Evolutionary conservation across 2,113 vertebrate genomes (phyloP).

Genomic region (Dinomys branickii): DNA sequence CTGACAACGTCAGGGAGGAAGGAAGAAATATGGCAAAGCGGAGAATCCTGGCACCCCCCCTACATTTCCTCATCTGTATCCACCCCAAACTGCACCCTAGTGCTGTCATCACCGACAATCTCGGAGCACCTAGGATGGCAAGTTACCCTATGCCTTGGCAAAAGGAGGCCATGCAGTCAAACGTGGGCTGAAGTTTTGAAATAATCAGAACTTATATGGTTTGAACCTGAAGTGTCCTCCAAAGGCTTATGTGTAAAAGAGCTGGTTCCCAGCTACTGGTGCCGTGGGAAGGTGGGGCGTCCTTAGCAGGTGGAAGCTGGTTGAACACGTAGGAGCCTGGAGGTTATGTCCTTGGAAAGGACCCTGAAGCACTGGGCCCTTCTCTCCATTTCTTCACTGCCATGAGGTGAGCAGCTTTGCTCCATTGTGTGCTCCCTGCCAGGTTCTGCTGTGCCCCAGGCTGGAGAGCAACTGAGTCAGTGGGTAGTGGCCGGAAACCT

Average conservation of each 20-base stretch:
- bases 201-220: background rate
- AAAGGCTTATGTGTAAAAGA: background rate
- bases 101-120: background rate
- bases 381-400: background rate
- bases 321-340: background rate
- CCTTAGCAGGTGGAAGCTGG: background rate
- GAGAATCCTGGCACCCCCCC: fast-evolving
- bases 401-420: background rate
- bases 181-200: background rate
- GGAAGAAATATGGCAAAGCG: background rate
- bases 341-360: background rate
- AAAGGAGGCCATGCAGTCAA: background rate
- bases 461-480: background rate
- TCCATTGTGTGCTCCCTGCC: background rate
- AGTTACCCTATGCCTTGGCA: background rate
- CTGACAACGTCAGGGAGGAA: background rate
- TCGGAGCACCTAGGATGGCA: background rate
- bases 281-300: background rate
- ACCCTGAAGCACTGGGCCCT: background rate
- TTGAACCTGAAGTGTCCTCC: background rate
- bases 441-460: background rate
- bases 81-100: fast-evolving
- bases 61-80: fast-evolving
- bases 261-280: background rate
- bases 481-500: background rate